A percentile compares a stretch with the other conserved stretches of the same genome.
Conservation (phyloP, 1,140 invertebrate genomes). For the Armadillidium nasatum region DNA sequence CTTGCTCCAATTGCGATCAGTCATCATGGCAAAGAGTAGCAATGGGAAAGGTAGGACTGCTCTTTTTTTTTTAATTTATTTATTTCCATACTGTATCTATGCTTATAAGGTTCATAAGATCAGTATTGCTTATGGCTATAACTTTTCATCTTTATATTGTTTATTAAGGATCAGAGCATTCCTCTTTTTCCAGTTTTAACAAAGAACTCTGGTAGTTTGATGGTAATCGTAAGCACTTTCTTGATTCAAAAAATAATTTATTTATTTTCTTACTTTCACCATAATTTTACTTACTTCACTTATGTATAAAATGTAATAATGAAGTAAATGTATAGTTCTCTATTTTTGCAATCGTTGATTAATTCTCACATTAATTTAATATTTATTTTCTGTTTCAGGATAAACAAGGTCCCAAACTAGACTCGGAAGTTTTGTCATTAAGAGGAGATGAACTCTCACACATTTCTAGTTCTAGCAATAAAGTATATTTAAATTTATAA, state of each 20-base stretch:
- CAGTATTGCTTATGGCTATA: not conserved
- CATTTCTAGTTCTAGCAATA: not conserved
- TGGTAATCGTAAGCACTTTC: too few species aligned
- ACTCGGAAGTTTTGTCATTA: not conserved
- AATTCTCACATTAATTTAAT: too few species aligned
- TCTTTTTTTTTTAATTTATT: not conserved
- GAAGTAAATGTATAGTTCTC: too few species aligned
- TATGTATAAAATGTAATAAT: too few species aligned
- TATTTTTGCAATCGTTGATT: too few species aligned
- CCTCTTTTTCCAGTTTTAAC: too few species aligned
- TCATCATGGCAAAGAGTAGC: constrained; percentile 69
- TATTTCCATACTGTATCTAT: not conserved
- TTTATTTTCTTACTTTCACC: too few species aligned
- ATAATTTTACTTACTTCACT: too few species aligned
- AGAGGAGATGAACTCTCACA: not conserved
- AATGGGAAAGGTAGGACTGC: constrained; percentile 61
- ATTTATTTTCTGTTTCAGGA: not conserved
- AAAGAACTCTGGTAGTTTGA: too few species aligned
- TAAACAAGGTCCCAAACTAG: not conserved
- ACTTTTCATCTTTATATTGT: too few species aligned
- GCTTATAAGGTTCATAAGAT: not conserved
- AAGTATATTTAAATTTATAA: not conserved
- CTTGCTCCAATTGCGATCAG: constrained; percentile 71
- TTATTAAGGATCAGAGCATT: too few species aligned
- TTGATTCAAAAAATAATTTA: too few species aligned